phyloP scores from a whole-genome alignment of 2,797 vertebrate genomes.

The Pangasius djambal region DNA sequence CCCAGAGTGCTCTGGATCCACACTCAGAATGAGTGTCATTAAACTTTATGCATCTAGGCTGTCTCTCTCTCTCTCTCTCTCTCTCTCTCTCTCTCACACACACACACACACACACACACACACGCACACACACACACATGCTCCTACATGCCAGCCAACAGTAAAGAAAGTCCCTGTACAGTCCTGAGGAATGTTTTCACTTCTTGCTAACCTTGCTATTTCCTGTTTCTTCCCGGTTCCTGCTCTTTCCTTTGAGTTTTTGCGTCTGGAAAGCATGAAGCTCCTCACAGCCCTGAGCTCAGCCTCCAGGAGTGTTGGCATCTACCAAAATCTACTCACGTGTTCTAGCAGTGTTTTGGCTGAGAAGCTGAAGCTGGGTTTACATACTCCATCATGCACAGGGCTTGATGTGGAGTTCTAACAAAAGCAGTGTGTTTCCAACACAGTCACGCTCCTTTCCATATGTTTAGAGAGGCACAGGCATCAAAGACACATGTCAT shows the following conservation, averaged over 20 bases:
- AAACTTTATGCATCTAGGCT: neutral
- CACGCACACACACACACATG: slow-evolving; percentile 17
- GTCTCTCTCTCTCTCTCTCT: neutral
- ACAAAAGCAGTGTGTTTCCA: slow-evolving; percentile 47
- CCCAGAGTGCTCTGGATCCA: neutral
- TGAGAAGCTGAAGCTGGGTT: slow-evolving; percentile 24
- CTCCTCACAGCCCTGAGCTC: slow-evolving; percentile 28
- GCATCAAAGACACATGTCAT: slow-evolving; percentile 49
- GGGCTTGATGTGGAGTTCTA: slow-evolving; percentile 18
- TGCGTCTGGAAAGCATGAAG: slow-evolving; percentile 32
- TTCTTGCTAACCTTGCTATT: slow-evolving; percentile 52
- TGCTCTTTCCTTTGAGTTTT: slow-evolving; percentile 33
- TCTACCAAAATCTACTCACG: neutral
- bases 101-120: slow-evolving; percentile 20
- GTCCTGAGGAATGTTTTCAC: slow-evolving; percentile 56
- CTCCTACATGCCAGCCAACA: slow-evolving; percentile 39
- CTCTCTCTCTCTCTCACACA: too few relatives aligned
- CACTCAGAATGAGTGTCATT: neutral
- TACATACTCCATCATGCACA: slow-evolving; percentile 30
- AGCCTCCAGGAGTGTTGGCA: slow-evolving; percentile 17
- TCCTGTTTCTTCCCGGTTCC: slow-evolving; percentile 54
- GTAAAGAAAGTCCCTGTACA: slow-evolving; percentile 54
- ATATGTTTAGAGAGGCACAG: slow-evolving; percentile 51
- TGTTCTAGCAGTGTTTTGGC: neutral
- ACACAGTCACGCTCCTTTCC: slow-evolving; percentile 39